Percentiles rank a stretch among this genome's conserved stretches.
Conservation (phyloP, 2,888 invertebrate genomes). For the Silvanus unidentatus region DNA sequence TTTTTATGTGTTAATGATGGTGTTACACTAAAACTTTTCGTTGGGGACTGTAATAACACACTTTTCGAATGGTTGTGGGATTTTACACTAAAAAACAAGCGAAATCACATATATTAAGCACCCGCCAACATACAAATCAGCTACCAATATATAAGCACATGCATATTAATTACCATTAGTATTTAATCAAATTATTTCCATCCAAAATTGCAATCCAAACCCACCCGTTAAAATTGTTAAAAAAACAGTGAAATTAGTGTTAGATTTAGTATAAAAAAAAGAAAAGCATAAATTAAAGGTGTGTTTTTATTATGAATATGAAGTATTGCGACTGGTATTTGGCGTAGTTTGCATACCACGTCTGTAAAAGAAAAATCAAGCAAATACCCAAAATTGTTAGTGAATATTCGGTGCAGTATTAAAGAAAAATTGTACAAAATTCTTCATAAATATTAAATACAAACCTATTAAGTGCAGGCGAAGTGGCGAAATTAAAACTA, state of each 20-base stretch:
- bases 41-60: slow-evolving; percentile 35
- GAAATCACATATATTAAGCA: background rate
- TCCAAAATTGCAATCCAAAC: no score
- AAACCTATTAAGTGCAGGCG: slow-evolving; percentile 46
- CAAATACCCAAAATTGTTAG: slow-evolving; percentile 1
- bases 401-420: slow-evolving; percentile 3
- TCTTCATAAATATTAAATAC: slow-evolving; percentile 22
- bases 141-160: no score
- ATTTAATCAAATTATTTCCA: no score
- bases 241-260: no score
- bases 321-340: slow-evolving; percentile 30
- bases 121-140: background rate
- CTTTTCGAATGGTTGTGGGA: slow-evolving; percentile 29
- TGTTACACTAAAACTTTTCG: slow-evolving; percentile 37
- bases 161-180: no score
- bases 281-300: slow-evolving; percentile 11
- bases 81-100: slow-evolving; percentile 34
- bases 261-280: background rate
- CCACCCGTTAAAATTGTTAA: no score
- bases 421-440: slow-evolving; percentile 4
- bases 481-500: slow-evolving; percentile 51
- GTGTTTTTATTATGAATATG: slow-evolving; percentile 27
- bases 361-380: slow-evolving; percentile 29
- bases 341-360: slow-evolving; percentile 25
- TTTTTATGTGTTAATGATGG: slow-evolving; percentile 38